Percentiles rank a stretch among this genome's conserved stretches.
These are phyloP conservation scores for Remorina albescens DNA, from an alignment of 2,797 vertebrate species.

Conservation along the genomic window DNA sequence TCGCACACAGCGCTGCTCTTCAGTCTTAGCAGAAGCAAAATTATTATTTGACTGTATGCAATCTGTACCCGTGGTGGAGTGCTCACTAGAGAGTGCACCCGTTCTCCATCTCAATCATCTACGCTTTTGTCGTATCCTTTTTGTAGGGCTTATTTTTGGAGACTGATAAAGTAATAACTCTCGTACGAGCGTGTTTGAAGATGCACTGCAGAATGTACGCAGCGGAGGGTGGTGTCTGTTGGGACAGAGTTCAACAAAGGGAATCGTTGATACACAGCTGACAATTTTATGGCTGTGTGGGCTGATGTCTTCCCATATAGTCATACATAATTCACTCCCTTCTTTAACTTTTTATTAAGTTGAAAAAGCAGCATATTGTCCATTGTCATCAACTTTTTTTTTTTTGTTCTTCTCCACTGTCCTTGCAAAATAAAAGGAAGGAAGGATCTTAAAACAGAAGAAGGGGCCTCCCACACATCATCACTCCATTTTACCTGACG, in stretches of 20 bases:
- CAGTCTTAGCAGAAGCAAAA: conserved; percentile 29
- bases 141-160: conserved; percentile 58
- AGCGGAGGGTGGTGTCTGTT: conserved; percentile 43
- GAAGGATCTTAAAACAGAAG: conserved; percentile 8
- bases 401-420: conserved; percentile 22
- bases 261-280: conserved; percentile 75
- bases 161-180: conserved; percentile 55
- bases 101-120: conserved; percentile 1
- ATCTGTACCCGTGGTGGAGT: conserved; percentile 32
- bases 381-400: conserved; percentile 66
- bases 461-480: conserved; percentile 14
- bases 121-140: conserved; percentile 25
- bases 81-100: conserved; percentile 28
- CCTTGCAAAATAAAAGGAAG: neutral
- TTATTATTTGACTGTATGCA: conserved; percentile 67
- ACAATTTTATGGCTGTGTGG: conserved; percentile 76
- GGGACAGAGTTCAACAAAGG: conserved; percentile 71
- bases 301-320: conserved; percentile 76
- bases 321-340: conserved; percentile 77
- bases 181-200: conserved; percentile 54
- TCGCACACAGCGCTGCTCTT: conserved; percentile 7
- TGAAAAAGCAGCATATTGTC: conserved; percentile 67
- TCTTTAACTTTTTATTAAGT: conserved; percentile 79
- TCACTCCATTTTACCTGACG: conserved; percentile 8
- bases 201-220: conserved; percentile 30